Base-by-base conservation (phyloP, 1,140 invertebrate genomes). In the Chionoecetes opilio region DNA sequence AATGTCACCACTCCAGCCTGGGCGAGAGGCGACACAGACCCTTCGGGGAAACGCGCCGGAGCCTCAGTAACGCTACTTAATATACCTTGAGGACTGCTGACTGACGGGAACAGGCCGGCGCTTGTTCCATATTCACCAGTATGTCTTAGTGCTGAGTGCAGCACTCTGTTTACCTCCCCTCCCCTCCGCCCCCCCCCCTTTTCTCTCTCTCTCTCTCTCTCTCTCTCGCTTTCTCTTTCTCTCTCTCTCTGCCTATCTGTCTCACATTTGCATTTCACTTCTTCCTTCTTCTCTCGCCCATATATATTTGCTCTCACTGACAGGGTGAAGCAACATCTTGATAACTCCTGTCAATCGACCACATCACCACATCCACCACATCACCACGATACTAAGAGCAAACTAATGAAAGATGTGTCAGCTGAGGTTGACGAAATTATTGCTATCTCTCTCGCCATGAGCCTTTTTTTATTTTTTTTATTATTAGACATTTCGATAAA, bases 71-170 rank as follows among this genome's bases (percentile, higher is more conserved):
- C 87, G 26, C 37, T 38, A 46, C 37, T 31, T 75, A 75, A 75
- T 75, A 75, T 75, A 75, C 63, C 63, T 75, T 75, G 63, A 75
- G 63, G 63, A 75, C 63, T 26, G 63, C 63, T 75, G 63, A 75
- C 63, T 75, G 87, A 89, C 87, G 31, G 34, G 37, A 41, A 87
- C 85, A 87, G 37, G 85, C 85, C 14, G 31, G 37, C 26, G 87
- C 87, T 11, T 75, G 63, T 75, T 75, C 63, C 63, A 53, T 34
- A 29, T 29, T 87, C 34, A 26, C 21, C 53, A 14, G 26, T 63
- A 41, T 91, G 37, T 63, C 89, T 91, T 1, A 21, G 37, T 91
- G 37, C 41, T 46, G 29, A 26, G 38, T 75, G n/a, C 37, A 31
- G 8, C 34, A n/a, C 53, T 75, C 90, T 91, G 3, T 34, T 91